Conservation (phyloP, 2,113 vertebrate genomes). For the Colistium nudipinnis region DNA sequence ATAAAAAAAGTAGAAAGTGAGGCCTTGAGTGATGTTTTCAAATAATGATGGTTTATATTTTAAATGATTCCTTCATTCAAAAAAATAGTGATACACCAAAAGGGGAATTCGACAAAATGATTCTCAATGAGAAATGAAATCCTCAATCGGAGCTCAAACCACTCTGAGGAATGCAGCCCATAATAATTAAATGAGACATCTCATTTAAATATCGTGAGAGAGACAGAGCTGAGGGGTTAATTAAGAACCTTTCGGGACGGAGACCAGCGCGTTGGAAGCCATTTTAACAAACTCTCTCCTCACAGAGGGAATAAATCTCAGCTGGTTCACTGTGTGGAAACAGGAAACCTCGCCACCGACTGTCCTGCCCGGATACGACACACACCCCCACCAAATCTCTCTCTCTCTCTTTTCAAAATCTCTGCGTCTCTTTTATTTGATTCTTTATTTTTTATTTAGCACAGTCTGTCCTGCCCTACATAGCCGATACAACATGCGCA, state of each 20-base stretch:
- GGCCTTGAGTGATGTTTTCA: no score
- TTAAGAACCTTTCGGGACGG: constrained; percentile 21
- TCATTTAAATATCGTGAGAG: background rate
- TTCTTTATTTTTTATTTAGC: background rate
- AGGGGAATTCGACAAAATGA: no score
- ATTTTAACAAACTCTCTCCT: constrained; percentile 10
- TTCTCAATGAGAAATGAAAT: no score
- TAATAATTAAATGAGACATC: background rate
- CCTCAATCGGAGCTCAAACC: background rate
- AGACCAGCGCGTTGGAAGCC: constrained; percentile 18
- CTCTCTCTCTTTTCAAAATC: background rate
- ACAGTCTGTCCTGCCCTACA: constrained; percentile 6
- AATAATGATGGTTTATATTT: no score
- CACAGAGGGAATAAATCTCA: constrained; percentile 32
- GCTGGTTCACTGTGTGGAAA: background rate
- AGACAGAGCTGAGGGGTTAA: constrained; percentile 9
- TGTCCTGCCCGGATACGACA: background rate
- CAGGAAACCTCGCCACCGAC: constrained; percentile 13
- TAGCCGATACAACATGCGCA: background rate
- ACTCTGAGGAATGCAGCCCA: background rate
- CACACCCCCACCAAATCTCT: background rate
- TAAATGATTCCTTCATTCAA: no score
- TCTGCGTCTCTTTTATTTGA: background rate
- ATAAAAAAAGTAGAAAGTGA: no score
- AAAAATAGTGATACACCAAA: no score